Evolutionary conservation across 1,140 invertebrate genomes (phyloP), one percentile per base, ranked within the genome.

Genomic region (Drosophila kepulauana): DNA sequence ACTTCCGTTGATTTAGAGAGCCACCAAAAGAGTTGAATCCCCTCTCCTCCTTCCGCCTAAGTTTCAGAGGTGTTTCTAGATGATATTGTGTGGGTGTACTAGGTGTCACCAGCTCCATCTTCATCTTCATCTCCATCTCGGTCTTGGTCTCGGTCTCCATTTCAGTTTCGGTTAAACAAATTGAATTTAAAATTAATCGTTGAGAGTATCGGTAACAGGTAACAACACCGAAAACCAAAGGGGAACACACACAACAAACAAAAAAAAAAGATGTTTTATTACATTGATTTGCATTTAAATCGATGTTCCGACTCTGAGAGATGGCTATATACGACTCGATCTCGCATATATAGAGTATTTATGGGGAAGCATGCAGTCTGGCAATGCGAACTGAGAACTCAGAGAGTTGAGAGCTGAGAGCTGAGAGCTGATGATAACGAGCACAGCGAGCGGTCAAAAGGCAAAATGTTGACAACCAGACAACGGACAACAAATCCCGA

Each of bases 221-320:
- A 56, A 38, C 54, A 38, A 38, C 11, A 54, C 15, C 25, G 28
- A 69, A 52, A 64, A 25, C 20, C 52, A 46, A 82, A 58, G 48
- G 43, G 72, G 69, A 56, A 66, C 8, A 67, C 35, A 25, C 43
- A 38, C 16, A 57, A 35, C 20, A 54, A n/a, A 28, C 20, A 52
- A 52, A 64, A 68, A 81, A 81, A 84, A 20, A 84, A 84, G 72
- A 89, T 88, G 85, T 88, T 88, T 88, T 88, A 88, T 88, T 89
- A 89, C 85, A 89, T 85, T 89, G 81, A 88, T 88, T 88, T 88
- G 85, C 85, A 88, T 88, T 89, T 88, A 88, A 88, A 88, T 88
- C 86, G 85, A 88, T 89, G 84, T 87, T 69, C 52, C 64, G 33
- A 74, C 52, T 25, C 20, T 13, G 38, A 3, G 56, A 65, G 67